phyloP scores from a whole-genome alignment of 2,797 vertebrate genomes.

The Arrhamphus sclerolepis region DNA sequence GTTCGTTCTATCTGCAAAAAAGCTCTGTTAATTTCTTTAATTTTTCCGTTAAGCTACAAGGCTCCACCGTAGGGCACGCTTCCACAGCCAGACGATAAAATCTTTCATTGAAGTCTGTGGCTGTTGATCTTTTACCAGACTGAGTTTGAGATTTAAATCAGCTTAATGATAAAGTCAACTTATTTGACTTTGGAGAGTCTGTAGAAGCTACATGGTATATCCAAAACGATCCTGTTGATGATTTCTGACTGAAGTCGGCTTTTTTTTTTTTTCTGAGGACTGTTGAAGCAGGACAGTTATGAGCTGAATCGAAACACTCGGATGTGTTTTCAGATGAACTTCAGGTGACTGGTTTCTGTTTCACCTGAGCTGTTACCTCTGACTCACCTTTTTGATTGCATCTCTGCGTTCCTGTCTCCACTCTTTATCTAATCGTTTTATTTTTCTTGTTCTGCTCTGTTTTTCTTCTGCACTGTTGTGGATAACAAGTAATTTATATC shows the following conservation, averaged over 20 bases:
- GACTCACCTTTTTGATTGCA: neutral
- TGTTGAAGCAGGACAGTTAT: neutral
- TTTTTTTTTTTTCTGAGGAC: neutral
- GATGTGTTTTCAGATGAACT: slow-evolving; percentile 29
- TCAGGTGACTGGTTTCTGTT: slow-evolving; percentile 4
- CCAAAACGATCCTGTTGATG: neutral
- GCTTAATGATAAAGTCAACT: no score
- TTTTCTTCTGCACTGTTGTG: neutral
- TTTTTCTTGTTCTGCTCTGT: neutral
- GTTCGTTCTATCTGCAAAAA: no score
- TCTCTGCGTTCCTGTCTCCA: slow-evolving; percentile 10
- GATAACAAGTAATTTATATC: no score
- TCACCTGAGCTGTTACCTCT: slow-evolving; percentile 4
- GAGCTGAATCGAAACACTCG: neutral
- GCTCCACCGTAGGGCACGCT: no score
- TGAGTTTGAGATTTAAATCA: no score
- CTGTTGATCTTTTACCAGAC: no score
- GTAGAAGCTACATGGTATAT: neutral
- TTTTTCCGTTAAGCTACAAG: no score
- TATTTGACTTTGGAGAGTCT: neutral
- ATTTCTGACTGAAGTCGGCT: neutral
- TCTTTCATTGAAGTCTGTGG: no score
- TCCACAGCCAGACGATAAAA: no score
- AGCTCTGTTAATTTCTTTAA: no score
- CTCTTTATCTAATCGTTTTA: neutral